Evolutionary conservation across 2,888 invertebrate species (phyloP).

Genomic region (Patella pellucida): DNA sequence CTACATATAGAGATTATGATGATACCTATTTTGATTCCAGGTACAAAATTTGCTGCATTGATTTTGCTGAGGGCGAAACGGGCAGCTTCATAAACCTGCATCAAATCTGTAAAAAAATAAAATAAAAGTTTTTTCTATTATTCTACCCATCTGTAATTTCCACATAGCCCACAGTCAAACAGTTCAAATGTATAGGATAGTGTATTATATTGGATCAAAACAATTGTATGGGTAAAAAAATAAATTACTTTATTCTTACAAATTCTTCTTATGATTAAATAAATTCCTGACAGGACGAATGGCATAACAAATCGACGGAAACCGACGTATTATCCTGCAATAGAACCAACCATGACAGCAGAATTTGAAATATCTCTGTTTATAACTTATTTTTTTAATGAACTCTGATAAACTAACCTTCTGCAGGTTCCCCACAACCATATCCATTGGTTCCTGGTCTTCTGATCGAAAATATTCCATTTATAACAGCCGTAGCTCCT

Average conservation of each 20-base stretch:
- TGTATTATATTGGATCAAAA: neutral
- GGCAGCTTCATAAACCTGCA: constrained; percentile 58
- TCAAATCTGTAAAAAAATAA: constrained; percentile 44
- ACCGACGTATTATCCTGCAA: no score
- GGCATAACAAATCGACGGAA: no score
- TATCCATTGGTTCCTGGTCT: constrained; percentile 32
- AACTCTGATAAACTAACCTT: constrained; percentile 33
- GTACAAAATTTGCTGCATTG: constrained; percentile 38
- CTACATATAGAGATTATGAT: neutral
- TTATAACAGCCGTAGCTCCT: constrained; percentile 50
- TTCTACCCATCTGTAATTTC: neutral
- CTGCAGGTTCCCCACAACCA: constrained; percentile 48
- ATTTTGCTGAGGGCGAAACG: constrained; percentile 47
- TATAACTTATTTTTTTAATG: no score
- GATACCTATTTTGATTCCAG: constrained; percentile 23
- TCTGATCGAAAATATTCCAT: constrained; percentile 52
- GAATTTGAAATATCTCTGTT: no score
- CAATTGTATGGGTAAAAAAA: no score
- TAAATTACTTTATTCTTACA: no score
- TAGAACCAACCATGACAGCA: no score
- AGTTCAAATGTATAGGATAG: neutral
- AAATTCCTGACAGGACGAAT: no score
- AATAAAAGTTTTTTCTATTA: neutral
- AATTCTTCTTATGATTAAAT: no score
- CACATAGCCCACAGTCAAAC: neutral